Evolutionary conservation across 2,888 invertebrate genomes (phyloP).

Genomic region (Euclidia mi): DNA sequence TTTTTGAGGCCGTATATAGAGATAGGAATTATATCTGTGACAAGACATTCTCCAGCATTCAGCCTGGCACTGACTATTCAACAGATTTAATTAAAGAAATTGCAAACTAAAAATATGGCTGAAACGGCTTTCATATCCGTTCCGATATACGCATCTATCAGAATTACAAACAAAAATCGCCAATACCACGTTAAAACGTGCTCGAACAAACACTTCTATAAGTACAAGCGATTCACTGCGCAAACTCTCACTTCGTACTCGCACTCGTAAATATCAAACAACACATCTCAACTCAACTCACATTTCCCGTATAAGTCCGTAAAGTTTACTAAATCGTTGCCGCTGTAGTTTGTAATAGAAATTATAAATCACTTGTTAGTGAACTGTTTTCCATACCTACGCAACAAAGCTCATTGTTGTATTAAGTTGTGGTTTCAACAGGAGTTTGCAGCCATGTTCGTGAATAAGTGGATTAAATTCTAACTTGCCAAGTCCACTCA

Average conservation of each 20-base stretch:
- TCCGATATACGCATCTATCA: too few relatives aligned
- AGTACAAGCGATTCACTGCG: background rate
- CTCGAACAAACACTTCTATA: too few relatives aligned
- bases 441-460: constrained; percentile 69
- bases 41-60: too few relatives aligned
- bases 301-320: constrained; percentile 21
- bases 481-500: constrained; percentile 58
- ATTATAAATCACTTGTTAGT: constrained; percentile 48
- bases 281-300: constrained; percentile 22
- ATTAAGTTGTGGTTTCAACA: constrained; percentile 74
- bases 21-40: too few relatives aligned
- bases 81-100: too few relatives aligned
- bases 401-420: constrained; percentile 76
- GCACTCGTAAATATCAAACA: constrained; percentile 10
- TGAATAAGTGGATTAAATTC: constrained; percentile 82
- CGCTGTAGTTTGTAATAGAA: constrained; percentile 42
- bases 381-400: constrained; percentile 52
- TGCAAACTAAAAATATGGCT: too few relatives aligned
- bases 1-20: too few relatives aligned
- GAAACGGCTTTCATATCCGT: too few relatives aligned
- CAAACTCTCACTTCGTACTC: constrained; percentile 6
- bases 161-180: too few relatives aligned
- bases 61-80: too few relatives aligned
- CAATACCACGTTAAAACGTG: too few relatives aligned
- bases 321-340: constrained; percentile 26